A percentile compares a stretch with the other conserved stretches of the same genome.
Evolutionary conservation across 92 coral and sea anemone genomes (phyloP).

Genomic region (Siderastrea radians): DNA sequence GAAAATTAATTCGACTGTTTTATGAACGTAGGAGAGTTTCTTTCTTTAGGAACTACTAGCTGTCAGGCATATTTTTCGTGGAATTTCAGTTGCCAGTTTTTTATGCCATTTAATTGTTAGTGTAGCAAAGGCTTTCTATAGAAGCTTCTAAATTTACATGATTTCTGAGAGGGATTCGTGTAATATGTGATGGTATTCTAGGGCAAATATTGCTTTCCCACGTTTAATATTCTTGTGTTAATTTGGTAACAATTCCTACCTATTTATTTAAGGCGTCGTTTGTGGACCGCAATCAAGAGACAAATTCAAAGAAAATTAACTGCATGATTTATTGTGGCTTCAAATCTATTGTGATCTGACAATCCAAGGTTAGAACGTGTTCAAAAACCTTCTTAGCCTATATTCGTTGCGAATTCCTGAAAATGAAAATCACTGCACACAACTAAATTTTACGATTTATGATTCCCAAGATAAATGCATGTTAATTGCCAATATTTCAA

Average conservation of each 20-base stretch:
- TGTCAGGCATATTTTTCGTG: background rate
- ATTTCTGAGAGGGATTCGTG: background rate
- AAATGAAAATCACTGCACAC: background rate
- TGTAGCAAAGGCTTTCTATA: background rate
- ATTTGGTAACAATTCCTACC: background rate
- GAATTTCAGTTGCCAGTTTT: background rate
- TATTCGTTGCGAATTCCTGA: conserved; percentile 31
- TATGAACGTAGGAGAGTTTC: background rate
- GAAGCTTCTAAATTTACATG: background rate
- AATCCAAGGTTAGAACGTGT: too few relatives aligned
- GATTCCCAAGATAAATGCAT: background rate
- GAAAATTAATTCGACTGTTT: conserved; percentile 23
- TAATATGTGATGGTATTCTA: conserved; percentile 23
- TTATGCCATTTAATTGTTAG: background rate
- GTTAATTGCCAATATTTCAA: conserved; percentile 14
- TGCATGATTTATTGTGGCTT: conserved; percentile 17
- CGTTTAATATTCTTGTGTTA: conserved; percentile 41
- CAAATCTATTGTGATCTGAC: background rate
- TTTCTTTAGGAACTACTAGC: background rate
- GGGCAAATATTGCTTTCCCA: conserved; percentile 47
- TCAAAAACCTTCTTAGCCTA: background rate
- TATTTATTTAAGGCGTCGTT: conserved; percentile 7
- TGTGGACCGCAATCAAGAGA: background rate
- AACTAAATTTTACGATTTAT: too few relatives aligned
- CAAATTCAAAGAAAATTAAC: conserved; percentile 21